These are phyloP conservation scores for Caranx ignobilis DNA, from an alignment of 2,113 vertebrate genomes.

Conservation along the genomic window DNA sequence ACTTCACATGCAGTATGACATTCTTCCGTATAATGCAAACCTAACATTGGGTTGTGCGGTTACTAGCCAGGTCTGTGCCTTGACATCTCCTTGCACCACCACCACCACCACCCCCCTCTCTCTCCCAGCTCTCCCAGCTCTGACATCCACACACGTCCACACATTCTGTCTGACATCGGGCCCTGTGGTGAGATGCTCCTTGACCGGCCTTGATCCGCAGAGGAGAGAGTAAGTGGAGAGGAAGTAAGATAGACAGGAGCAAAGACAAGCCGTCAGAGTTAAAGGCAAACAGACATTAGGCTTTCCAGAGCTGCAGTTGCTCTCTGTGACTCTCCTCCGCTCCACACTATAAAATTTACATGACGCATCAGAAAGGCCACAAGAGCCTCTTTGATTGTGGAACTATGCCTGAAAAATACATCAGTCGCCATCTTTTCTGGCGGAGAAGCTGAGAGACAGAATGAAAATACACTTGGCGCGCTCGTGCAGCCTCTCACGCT, in stretches of 20 bases:
- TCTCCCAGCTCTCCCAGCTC: slow-evolving; percentile 33
- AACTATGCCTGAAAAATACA: slow-evolving; percentile 86
- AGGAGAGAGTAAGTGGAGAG: slow-evolving; percentile 83
- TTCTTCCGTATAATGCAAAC: slow-evolving; percentile 40
- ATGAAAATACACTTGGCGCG: slow-evolving; percentile 61
- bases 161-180: slow-evolving; percentile 71
- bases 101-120: slow-evolving; percentile 17
- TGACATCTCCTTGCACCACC: slow-evolving; percentile 21
- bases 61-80: slow-evolving; percentile 35
- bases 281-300: slow-evolving; percentile 85
- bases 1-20: slow-evolving; percentile 50
- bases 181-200: slow-evolving; percentile 75
- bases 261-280: slow-evolving; percentile 81
- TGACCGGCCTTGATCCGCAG: slow-evolving; percentile 81
- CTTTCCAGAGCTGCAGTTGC: slow-evolving; percentile 74
- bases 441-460: slow-evolving; percentile 65
- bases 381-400: slow-evolving; percentile 86
- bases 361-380: slow-evolving; percentile 85
- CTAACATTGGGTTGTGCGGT: slow-evolving; percentile 20
- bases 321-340: slow-evolving; percentile 68
- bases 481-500: slow-evolving; percentile 31
- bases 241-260: slow-evolving; percentile 81
- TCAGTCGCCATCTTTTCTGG: slow-evolving; percentile 80
- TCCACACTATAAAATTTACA: slow-evolving; percentile 84
- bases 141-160: slow-evolving; percentile 65